Percentiles rank a stretch among this genome's conserved stretches.
These are phyloP conservation scores for Penaeus indicus DNA, from an alignment of 1,140 invertebrate genomes.

Conservation along the genomic window DNA sequence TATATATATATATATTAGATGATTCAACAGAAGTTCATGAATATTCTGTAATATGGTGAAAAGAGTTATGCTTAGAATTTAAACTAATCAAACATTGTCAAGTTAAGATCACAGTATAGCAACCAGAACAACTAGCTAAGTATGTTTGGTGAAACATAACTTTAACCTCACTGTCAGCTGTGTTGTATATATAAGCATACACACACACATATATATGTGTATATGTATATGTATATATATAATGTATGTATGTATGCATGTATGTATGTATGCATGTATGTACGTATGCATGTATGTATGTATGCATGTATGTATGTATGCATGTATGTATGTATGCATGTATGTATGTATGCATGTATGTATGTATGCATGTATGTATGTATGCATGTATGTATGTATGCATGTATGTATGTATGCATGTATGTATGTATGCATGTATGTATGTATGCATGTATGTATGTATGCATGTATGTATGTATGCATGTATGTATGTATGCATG, in stretches of 20 bases:
- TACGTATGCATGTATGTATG: slow-evolving; percentile 13
- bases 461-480: slow-evolving; percentile 16
- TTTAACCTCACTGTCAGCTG: slow-evolving; percentile 36
- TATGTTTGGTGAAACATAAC: slow-evolving; percentile 27
- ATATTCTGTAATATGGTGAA: slow-evolving; percentile 34
- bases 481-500: slow-evolving; percentile 1
- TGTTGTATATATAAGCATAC: slow-evolving; percentile 11
- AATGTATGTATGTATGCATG: slow-evolving; percentile 4
- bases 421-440: slow-evolving; percentile 10
- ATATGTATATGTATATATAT: slow-evolving; percentile 17
- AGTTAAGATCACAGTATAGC: slow-evolving; percentile 12
- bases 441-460: background rate
- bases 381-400: slow-evolving; percentile 19
- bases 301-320: slow-evolving; percentile 19
- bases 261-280: slow-evolving; percentile 7
- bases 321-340: slow-evolving; percentile 18
- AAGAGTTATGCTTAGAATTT: slow-evolving; percentile 12
- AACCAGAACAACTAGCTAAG: slow-evolving; percentile 23
- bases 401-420: slow-evolving; percentile 12
- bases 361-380: slow-evolving; percentile 18
- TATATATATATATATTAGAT: slow-evolving; percentile 16
- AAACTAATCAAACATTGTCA: slow-evolving; percentile 17
- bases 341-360: slow-evolving; percentile 19
- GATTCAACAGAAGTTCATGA: slow-evolving; percentile 13
- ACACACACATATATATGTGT: background rate